These are phyloP conservation scores for Bubo scandiacus DNA, from an alignment of 2,113 vertebrate genomes.

Conservation along the genomic window DNA sequence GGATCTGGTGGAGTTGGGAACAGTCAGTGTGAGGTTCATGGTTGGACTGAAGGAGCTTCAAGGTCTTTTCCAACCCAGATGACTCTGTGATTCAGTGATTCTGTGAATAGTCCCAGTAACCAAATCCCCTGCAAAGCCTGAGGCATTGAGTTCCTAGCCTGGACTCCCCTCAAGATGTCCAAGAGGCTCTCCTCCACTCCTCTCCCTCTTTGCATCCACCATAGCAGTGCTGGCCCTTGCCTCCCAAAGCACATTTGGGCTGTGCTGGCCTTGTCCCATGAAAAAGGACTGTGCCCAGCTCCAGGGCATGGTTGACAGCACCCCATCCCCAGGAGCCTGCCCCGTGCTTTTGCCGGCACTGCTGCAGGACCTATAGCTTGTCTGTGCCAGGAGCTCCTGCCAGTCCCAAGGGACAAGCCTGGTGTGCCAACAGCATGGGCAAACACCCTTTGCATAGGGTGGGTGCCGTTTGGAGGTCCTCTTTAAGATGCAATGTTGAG, in stretches of 20 bases:
- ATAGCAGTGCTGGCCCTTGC: not conserved
- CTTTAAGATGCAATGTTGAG: not conserved
- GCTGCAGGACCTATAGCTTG: not conserved
- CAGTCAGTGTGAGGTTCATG: too few relatives aligned
- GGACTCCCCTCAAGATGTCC: not conserved
- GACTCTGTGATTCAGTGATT: too few relatives aligned
- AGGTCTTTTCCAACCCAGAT: too few relatives aligned
- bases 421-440: not conserved
- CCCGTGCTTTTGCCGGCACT: rapidly evolving
- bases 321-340: not conserved
- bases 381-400: not conserved
- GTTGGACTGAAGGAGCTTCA: too few relatives aligned
- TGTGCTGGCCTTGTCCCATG: not conserved
- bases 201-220: not conserved
- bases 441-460: not conserved
- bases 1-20: too few relatives aligned
- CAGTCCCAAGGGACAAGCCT: not conserved
- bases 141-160: not conserved
- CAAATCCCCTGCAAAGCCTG: not conserved
- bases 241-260: not conserved
- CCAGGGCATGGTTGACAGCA: not conserved
- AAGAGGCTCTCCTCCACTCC: not conserved
- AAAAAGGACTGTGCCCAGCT: not conserved
- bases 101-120: not conserved
- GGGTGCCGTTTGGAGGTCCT: not conserved